phyloP scores from a whole-genome alignment of 2,888 invertebrate species.

The Amphimallon solstitiale region DNA sequence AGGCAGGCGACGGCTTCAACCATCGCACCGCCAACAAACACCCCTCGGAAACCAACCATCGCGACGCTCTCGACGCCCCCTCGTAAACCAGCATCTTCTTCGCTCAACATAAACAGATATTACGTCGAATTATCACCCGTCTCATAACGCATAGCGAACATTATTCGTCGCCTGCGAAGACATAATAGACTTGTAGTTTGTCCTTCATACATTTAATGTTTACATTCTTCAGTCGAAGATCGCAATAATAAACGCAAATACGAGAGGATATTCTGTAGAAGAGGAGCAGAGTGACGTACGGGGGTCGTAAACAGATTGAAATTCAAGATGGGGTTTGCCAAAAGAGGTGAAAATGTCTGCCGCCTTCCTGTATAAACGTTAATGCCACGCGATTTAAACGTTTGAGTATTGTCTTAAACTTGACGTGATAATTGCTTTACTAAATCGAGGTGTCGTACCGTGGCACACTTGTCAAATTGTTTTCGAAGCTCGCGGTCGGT shows the following conservation, averaged over 20 bases:
- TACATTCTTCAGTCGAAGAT: not conserved
- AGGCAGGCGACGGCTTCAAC: conserved; percentile 38
- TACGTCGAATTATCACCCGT: conserved; percentile 54
- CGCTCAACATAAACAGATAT: conserved; percentile 51
- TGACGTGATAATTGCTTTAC: conserved; percentile 55
- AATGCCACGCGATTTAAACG: conserved; percentile 1
- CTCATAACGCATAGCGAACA: conserved; percentile 25
- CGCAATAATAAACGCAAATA: not conserved
- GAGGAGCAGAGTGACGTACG: not conserved
- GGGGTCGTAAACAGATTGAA: not conserved
- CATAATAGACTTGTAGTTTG: not conserved
- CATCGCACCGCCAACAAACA: conserved; percentile 3
- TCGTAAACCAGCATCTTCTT: conserved; percentile 45
- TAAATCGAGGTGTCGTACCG: conserved; percentile 50
- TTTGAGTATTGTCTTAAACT: conserved; percentile 43
- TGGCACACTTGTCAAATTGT: conserved; percentile 35
- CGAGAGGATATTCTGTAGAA: not conserved
- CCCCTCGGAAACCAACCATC: not conserved
- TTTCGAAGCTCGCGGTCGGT: conserved; percentile 22
- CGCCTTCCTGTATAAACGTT: conserved; percentile 4
- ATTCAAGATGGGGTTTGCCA: not conserved
- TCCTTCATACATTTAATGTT: conserved; percentile 6
- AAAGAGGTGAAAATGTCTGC: not conserved
- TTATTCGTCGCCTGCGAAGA: not conserved
- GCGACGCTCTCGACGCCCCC: not conserved